Conservation (phyloP, 2,888 invertebrate genomes). For the Megaustenia siamemsis region DNA sequence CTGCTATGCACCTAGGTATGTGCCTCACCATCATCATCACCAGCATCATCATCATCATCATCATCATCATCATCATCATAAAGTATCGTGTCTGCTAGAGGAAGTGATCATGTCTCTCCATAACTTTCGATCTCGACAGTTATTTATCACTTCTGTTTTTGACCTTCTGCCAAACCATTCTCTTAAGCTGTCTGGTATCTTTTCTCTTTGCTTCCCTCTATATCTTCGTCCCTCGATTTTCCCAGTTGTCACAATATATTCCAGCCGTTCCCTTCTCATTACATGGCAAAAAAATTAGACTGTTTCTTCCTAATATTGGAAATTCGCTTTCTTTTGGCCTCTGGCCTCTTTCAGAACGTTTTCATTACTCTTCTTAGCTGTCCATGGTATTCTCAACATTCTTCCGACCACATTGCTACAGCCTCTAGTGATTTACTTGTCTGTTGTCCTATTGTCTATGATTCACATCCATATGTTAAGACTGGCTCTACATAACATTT, state of each 20-base stretch:
- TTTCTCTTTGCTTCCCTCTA: background rate
- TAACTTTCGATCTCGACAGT: too few species aligned
- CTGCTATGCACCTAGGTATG: too few species aligned
- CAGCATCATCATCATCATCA: too few species aligned
- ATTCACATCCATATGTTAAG: background rate
- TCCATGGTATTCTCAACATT: background rate
- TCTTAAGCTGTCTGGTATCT: background rate
- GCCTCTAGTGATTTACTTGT: background rate
- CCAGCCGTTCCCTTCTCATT: background rate
- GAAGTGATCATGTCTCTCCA: too few species aligned
- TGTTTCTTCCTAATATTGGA: background rate
- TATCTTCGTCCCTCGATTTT: background rate
- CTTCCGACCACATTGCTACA: background rate
- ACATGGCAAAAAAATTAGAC: background rate
- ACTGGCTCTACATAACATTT: background rate
- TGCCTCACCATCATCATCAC: too few species aligned
- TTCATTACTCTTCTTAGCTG: background rate
- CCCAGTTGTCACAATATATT: background rate
- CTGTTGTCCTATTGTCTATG: background rate
- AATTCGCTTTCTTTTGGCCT: background rate
- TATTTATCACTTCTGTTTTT: background rate
- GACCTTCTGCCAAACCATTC: background rate
- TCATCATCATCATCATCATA: too few species aligned
- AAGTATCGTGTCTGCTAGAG: too few species aligned
- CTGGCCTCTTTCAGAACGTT: too few species aligned